These are phyloP conservation scores for Nycticebus coucang DNA, from an alignment of 2,113 vertebrate species.

Conservation along the genomic window DNA sequence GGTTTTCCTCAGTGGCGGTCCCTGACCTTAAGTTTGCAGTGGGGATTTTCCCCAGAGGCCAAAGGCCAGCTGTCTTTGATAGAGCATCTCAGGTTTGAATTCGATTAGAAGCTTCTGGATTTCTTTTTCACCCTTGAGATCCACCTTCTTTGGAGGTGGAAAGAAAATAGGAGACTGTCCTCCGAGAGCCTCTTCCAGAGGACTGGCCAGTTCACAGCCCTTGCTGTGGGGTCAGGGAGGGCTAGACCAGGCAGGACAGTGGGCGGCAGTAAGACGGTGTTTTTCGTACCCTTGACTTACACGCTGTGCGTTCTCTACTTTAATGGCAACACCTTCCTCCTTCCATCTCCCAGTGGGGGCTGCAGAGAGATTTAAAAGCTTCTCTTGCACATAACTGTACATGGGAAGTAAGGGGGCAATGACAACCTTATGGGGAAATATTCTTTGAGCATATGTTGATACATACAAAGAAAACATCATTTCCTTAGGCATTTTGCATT, in stretches of 20 bases:
- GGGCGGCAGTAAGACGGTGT: background rate
- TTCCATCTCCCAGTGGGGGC: constrained; percentile 1
- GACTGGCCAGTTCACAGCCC: too few relatives aligned
- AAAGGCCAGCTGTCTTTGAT: background rate
- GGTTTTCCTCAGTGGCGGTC: background rate
- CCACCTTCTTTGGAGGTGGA: background rate
- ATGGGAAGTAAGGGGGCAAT: constrained; percentile 49
- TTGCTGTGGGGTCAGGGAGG: background rate
- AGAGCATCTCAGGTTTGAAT: background rate
- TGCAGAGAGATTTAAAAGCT: constrained; percentile 65
- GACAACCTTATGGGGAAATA: constrained; percentile 61
- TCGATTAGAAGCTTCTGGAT: background rate
- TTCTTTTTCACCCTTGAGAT: background rate
- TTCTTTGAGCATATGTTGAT: constrained; percentile 66
- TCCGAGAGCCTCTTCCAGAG: background rate
- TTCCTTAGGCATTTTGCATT: constrained; percentile 54
- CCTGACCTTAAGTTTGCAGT: background rate
- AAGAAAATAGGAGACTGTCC: background rate
- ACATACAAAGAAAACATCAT: constrained; percentile 60
- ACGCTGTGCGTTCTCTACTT: constrained; percentile 32
- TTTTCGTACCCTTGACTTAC: background rate
- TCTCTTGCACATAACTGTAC: constrained; percentile 63
- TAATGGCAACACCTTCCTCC: constrained; percentile 62
- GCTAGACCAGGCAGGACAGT: background rate
- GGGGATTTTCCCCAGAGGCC: background rate